Evolutionary conservation across 2,797 vertebrate species (phyloP), one percentile per base, ranked within the genome.

Genomic region (Myotis pilosus): DNA sequence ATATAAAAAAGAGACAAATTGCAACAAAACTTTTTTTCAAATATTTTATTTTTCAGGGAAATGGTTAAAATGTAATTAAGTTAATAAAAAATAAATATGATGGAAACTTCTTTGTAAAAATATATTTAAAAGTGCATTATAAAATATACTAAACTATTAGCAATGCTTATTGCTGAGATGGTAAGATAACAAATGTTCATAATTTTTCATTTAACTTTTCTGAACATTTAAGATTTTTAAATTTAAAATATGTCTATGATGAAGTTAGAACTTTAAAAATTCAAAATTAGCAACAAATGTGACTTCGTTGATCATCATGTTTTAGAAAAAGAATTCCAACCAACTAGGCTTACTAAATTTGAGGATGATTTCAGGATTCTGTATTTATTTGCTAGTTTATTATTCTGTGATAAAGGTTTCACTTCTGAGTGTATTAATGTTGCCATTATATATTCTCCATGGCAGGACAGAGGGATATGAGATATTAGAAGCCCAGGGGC

Each of bases 141-240:
- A 55, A 89, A 85, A 36, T 68, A 55, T 41, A n/a, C 2, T 81
- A 57, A 96, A 91, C 84, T 93, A 75, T 41, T 90, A 28, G 3
- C 11, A 85, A 30, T 86, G 8, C 3, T 89, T 71, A 47, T 49
- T 36, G 60, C 33, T 69, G 16, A 19, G 9, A 72, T 91, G 7
- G 16, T 82, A 64, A 69, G 51, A 57, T 62, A 71, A 55, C 16
- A 36, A 47, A 85, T 68, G 22, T 74, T 60, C 49, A 62, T 20
- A 17, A n/a, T 51, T 55, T 88, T 66, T 72, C 19, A 66, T 62
- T 80, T 11, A 82, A 53, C 9, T 62, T 81, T 30, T 72, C 10
- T 78, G 36, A 4, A 8, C 57, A 86, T 33, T 71, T 82, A 30
- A 19, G 8, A 44, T 60, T 78, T 83, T 81, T 20, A 76, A 36